These are phyloP conservation scores for Mustela lutreola DNA, from an alignment of 2,113 vertebrate species.

Conservation along the genomic window DNA sequence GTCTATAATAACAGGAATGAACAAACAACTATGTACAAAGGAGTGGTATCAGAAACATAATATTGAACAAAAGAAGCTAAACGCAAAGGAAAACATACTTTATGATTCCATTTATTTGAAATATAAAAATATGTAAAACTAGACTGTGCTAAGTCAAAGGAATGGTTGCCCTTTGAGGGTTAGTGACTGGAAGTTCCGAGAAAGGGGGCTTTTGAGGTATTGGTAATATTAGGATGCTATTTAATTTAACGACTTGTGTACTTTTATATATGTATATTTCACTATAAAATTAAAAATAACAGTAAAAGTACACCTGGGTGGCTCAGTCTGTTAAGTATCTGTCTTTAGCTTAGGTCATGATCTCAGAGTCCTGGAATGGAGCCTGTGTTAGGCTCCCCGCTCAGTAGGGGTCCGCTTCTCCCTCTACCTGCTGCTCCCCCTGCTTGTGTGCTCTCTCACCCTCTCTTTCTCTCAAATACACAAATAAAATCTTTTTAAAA, in stretches of 20 bases:
- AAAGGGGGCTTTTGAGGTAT: not conserved
- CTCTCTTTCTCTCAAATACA: not conserved
- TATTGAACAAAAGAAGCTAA: conserved; percentile 32
- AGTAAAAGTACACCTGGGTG: not conserved
- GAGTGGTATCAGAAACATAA: conserved; percentile 18
- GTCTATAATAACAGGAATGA: not conserved
- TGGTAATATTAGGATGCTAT: not conserved
- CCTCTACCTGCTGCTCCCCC: not conserved
- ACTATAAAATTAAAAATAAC: conserved; percentile 12
- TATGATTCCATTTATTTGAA: conserved; percentile 5
- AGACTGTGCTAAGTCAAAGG: not conserved
- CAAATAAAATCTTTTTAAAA: not conserved
- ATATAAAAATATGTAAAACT: conserved; percentile 12
- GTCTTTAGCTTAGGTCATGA: not conserved
- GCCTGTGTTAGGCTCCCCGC: not conserved
- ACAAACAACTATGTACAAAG: not conserved
- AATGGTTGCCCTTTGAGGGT: not conserved
- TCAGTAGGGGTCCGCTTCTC: not conserved
- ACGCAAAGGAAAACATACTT: not conserved
- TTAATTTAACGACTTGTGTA: not conserved
- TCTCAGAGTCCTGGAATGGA: not conserved
- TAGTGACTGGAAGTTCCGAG: not conserved
- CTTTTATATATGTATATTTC: not conserved
- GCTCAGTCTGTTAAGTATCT: not conserved
- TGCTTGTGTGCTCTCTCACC: not conserved